Conservation (phyloP, 1,140 invertebrate genomes). For the Zaprionus taronus region DNA sequence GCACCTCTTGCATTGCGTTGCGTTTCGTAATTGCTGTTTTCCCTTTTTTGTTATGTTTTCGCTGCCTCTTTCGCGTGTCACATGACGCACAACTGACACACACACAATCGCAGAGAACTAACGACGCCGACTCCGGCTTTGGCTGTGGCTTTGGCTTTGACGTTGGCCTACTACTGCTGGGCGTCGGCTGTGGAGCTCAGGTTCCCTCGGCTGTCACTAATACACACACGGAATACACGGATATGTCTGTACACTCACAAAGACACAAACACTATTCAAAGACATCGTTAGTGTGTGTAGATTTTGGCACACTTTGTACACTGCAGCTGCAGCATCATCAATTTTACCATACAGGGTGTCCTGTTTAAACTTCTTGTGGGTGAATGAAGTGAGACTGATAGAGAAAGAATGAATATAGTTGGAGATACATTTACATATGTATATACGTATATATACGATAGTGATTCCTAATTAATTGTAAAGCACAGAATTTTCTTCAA, state of each 20-base stretch:
- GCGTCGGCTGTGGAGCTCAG: constrained; percentile 45
- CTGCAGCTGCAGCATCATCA: constrained; percentile 20
- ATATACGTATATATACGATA: too few species aligned
- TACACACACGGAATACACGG: constrained; percentile 10
- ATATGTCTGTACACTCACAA: not conserved
- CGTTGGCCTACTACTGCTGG: constrained; percentile 51
- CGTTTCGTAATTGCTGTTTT: constrained; percentile 29
- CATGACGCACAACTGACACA: constrained; percentile 30
- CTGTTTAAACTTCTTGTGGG: not conserved
- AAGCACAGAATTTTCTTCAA: too few species aligned
- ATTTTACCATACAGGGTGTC: constrained; percentile 18
- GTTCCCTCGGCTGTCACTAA: constrained; percentile 43
- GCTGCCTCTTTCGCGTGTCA: constrained; percentile 43
- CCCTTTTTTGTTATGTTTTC: constrained; percentile 48
- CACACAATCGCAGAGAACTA: not conserved
- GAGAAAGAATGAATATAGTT: too few species aligned
- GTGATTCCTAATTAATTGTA: too few species aligned
- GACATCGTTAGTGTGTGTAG: constrained; percentile 10
- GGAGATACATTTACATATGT: too few species aligned
- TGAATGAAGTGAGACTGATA: too few species aligned
- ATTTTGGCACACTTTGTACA: constrained; percentile 6
- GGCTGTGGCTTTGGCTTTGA: constrained; percentile 7
- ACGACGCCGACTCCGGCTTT: constrained; percentile 15
- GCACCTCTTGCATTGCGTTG: constrained; percentile 60
- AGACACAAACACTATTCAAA: not conserved